These are phyloP conservation scores for Spisula subtruncata DNA, from an alignment of 2,888 invertebrate species.

Conservation along the genomic window DNA sequence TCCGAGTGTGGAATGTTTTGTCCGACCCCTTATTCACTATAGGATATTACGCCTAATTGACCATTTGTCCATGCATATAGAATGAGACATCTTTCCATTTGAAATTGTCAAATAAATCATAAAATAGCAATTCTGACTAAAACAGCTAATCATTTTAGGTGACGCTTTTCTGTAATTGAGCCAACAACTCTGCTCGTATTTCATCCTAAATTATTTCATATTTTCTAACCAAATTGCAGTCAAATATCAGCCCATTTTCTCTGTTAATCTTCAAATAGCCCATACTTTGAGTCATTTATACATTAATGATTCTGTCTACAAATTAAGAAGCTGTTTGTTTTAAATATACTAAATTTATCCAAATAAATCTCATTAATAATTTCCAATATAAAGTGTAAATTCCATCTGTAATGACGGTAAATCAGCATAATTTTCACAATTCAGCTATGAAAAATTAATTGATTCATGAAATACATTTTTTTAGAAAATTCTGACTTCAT, in stretches of 20 bases:
- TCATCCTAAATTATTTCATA: constrained; percentile 36
- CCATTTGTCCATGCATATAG: constrained; percentile 51
- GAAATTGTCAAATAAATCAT: constrained; percentile 59
- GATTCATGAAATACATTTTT: not conserved
- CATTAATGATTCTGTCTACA: not conserved
- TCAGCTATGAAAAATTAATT: not conserved
- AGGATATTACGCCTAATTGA: constrained; percentile 49
- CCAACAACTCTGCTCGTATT: constrained; percentile 28
- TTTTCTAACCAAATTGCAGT: constrained; percentile 5
- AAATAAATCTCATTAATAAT: too few species aligned
- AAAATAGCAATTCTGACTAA: constrained; percentile 47
- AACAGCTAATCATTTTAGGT: constrained; percentile 42
- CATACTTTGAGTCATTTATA: not conserved
- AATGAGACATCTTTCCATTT: constrained; percentile 42
- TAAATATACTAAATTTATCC: not conserved
- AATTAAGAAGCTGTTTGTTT: not conserved
- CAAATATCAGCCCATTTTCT: not conserved
- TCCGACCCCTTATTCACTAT: constrained; percentile 30
- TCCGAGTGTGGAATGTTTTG: constrained; percentile 22
- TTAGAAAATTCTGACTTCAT: not conserved
- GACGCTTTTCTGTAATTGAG: constrained; percentile 35
- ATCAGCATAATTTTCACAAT: not conserved
- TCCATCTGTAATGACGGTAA: too few species aligned
- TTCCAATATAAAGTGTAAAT: not conserved
- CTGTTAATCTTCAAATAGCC: not conserved